A percentile compares a stretch with the other conserved stretches of the same genome.
These are phyloP conservation scores for Papilio aristodemus DNA, from an alignment of 1,140 invertebrate species.

Conservation along the genomic window DNA sequence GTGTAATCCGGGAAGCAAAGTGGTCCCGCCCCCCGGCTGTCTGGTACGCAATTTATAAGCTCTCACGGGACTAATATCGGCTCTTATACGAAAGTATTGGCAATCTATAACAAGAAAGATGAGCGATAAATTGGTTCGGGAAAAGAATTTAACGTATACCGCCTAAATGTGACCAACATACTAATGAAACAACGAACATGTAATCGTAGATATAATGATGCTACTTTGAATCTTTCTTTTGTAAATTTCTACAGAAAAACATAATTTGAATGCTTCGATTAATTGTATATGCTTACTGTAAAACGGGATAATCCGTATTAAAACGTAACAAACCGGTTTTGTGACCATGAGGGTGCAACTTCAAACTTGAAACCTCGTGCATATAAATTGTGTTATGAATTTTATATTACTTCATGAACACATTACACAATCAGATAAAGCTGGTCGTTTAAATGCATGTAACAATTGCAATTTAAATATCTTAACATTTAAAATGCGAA, in stretches of 20 bases:
- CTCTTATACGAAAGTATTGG: slow-evolving; percentile 4
- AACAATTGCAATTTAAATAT: not conserved
- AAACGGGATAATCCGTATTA: not conserved
- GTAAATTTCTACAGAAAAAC: too few species aligned
- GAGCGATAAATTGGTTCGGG: not conserved
- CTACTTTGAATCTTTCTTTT: too few species aligned
- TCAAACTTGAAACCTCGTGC: not conserved
- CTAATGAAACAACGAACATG: not conserved
- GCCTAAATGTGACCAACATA: not conserved
- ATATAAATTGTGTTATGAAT: slow-evolving; percentile 1
- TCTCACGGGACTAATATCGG: slow-evolving; percentile 2
- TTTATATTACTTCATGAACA: slow-evolving; percentile 3
- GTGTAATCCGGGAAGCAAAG: not conserved
- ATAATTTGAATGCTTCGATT: too few species aligned
- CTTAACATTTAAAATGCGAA: not conserved
- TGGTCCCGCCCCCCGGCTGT: not conserved
- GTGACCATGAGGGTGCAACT: not conserved
- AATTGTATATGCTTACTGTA: not conserved
- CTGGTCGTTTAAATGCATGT: not conserved
- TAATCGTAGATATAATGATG: too few species aligned
- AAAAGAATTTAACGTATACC: not conserved
- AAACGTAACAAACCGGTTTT: slow-evolving; percentile 3
- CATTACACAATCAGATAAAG: not conserved
- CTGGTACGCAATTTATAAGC: slow-evolving; percentile 15
- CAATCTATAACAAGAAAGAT: slow-evolving; percentile 14